A percentile compares a stretch with the other conserved stretches of the same genome.
phyloP scores from a whole-genome alignment of 2,113 vertebrate species.

The Zapornia atra region DNA sequence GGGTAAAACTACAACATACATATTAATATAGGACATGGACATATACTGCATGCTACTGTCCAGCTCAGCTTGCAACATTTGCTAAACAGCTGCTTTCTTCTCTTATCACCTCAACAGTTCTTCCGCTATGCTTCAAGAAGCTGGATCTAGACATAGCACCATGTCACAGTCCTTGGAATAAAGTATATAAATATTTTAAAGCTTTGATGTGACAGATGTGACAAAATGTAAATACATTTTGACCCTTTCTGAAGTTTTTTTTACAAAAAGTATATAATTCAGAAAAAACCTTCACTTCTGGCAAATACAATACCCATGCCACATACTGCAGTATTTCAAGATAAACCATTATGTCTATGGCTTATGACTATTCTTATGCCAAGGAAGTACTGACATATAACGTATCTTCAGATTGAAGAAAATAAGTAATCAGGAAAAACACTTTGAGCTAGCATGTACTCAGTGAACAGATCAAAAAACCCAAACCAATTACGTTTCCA shows the following conservation, averaged over 20 bases:
- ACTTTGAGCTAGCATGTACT: not conserved
- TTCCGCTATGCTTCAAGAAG: not conserved
- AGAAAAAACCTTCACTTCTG: not conserved
- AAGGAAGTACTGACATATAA: not conserved
- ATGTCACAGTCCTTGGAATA: not conserved
- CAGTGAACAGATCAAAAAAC: not conserved
- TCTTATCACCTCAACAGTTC: not conserved
- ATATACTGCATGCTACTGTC: not conserved
- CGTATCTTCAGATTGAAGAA: not conserved
- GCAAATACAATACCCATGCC: not conserved
- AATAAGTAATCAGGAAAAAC: not conserved
- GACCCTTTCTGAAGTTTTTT: not conserved
- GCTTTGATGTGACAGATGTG: not conserved
- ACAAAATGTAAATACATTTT: not conserved
- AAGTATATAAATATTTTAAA: not conserved
- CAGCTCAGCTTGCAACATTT: not conserved
- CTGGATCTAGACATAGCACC: not conserved
- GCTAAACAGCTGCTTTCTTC: not conserved
- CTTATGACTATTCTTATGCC: not conserved
- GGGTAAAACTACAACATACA: not conserved
- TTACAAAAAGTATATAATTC: not conserved
- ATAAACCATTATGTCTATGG: not conserved
- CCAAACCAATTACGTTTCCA: not conserved
- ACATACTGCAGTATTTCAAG: not conserved
- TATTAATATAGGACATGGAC: not conserved